Percentiles rank a stretch among this genome's conserved stretches.
Evolutionary conservation across 2,888 invertebrate species (phyloP).

Genomic region (Drosophila mulleri): DNA sequence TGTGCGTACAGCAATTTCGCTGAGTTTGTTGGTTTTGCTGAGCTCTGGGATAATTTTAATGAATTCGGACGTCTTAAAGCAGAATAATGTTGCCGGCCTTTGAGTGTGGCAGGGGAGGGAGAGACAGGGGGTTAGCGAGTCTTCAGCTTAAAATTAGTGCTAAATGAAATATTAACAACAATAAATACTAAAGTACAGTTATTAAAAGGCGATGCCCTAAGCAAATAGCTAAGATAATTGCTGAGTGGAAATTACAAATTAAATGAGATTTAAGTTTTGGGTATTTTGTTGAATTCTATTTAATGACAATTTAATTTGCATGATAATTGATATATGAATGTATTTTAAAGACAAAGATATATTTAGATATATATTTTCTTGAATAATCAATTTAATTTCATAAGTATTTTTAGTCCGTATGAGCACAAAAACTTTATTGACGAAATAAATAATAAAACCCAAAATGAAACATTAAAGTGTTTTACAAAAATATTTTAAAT

Average conservation of each 20-base stretch:
- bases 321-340: not conserved
- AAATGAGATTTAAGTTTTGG: not conserved
- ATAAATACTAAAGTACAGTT: not conserved
- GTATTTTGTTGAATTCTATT: not conserved
- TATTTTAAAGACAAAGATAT: too few relatives aligned
- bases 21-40: constrained; percentile 30
- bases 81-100: constrained; percentile 60
- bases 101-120: not conserved
- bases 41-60: constrained; percentile 56
- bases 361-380: too few relatives aligned
- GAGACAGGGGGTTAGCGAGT: not conserved
- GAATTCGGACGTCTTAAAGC: constrained; percentile 63
- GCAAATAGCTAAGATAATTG: not conserved
- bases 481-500: too few relatives aligned
- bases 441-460: too few relatives aligned
- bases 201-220: not conserved
- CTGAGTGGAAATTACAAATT: not conserved
- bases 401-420: too few relatives aligned
- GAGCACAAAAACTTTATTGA: too few relatives aligned
- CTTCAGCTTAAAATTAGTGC: constrained; percentile 14
- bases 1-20: constrained; percentile 68
- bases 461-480: too few relatives aligned
- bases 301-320: not conserved
- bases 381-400: too few relatives aligned
- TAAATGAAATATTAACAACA: constrained; percentile 3